Percentiles rank a stretch among this genome's conserved stretches.
phyloP scores from a whole-genome alignment of 2,797 vertebrate species.

The Alcedo atthis region DNA sequence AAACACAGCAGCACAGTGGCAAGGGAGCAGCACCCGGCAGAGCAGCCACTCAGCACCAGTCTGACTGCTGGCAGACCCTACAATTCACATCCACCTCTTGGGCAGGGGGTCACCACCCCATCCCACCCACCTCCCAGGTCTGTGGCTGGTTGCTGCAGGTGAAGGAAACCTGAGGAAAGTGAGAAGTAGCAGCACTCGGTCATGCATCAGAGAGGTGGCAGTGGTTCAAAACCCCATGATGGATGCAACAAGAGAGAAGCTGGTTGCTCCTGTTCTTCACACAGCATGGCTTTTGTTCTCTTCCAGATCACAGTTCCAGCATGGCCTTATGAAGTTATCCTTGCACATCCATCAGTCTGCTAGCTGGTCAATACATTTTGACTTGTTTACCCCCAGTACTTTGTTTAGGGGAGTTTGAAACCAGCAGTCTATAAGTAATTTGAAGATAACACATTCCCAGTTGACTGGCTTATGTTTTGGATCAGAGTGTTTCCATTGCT shows the following conservation, averaged over 20 bases:
- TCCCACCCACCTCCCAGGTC: neutral
- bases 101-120: neutral
- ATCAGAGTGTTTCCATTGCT: neutral
- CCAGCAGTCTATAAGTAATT: neutral
- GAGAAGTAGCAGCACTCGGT: neutral
- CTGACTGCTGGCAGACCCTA: rapidly evolving
- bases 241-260: neutral
- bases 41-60: neutral
- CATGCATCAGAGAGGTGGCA: rapidly evolving
- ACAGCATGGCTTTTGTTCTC: neutral
- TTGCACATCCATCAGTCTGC: rapidly evolving
- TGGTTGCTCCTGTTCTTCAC: neutral
- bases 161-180: neutral
- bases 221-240: neutral
- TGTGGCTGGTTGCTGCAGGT: neutral
- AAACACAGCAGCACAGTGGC: rapidly evolving
- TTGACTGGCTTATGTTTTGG: neutral
- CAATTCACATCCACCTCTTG: neutral
- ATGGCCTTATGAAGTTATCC: neutral
- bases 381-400: neutral
- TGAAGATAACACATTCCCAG: neutral
- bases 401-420: neutral
- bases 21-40: neutral
- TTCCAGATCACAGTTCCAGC: neutral
- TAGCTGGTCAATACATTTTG: neutral